Evolutionary conservation across 2,113 vertebrate genomes (phyloP).

Genomic region (Pan paniscus): DNA sequence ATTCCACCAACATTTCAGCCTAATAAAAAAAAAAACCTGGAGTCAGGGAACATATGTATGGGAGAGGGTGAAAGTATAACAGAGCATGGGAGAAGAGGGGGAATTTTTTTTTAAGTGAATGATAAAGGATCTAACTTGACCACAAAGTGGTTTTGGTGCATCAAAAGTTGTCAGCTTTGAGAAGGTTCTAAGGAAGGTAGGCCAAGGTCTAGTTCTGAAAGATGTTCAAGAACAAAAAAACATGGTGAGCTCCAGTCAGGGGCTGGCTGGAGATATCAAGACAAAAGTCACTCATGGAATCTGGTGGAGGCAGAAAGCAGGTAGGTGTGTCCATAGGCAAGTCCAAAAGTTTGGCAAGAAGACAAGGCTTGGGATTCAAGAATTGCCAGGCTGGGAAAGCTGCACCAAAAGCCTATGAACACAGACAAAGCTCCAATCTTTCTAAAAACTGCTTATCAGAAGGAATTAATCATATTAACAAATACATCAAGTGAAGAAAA

Average conservation of each 20-base stretch:
- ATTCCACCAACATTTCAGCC: not conserved
- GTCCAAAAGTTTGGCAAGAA: not conserved
- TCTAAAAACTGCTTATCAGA: not conserved
- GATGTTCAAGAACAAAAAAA: not conserved
- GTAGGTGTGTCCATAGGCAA: accelerated
- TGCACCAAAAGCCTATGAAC: not conserved
- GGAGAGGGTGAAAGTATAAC: not conserved
- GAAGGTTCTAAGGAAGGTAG: not conserved
- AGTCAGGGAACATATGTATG: not conserved
- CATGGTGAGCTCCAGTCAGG: not conserved
- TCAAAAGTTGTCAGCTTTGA: not conserved
- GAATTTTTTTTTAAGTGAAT: not conserved
- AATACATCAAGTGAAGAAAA: not conserved
- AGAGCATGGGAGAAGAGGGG: not conserved
- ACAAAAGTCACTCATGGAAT: not conserved
- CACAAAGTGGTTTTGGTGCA: not conserved
- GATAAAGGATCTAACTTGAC: not conserved
- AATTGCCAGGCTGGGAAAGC: not conserved
- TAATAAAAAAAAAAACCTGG: not conserved
- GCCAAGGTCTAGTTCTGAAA: not conserved
- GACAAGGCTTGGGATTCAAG: not conserved
- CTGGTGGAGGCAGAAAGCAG: accelerated
- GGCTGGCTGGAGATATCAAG: not conserved
- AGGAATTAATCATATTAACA: conserved; percentile 4
- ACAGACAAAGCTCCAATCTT: not conserved